Conservation (phyloP, 2,888 invertebrate genomes). For the Lypha dubia region DNA sequence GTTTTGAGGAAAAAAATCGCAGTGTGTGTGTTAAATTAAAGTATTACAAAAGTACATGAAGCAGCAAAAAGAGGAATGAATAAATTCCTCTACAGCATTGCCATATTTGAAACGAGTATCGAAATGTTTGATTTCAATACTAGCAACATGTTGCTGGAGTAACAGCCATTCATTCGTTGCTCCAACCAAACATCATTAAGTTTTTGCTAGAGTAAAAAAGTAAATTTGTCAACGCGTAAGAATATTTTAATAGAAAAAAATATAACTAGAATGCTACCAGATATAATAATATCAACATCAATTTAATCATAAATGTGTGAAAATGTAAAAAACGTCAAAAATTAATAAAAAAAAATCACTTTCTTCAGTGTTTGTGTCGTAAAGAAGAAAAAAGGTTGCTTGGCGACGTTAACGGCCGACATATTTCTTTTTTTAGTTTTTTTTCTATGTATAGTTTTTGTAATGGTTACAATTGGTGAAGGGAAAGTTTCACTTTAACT, state of each 20-base stretch:
- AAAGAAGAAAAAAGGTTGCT: conserved; percentile 61
- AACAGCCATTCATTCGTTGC: conserved; percentile 67
- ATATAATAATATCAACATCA: neutral
- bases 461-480: conserved; percentile 38
- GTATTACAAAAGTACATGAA: conserved; percentile 1
- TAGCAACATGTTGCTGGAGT: conserved; percentile 67
- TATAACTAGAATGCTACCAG: neutral
- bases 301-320: neutral
- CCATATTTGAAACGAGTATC: conserved; percentile 68
- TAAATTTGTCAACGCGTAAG: conserved; percentile 61
- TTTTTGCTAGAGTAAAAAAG: conserved; percentile 62
- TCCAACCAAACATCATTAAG: conserved; percentile 72
- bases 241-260: conserved; percentile 28
- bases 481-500: conserved; percentile 62
- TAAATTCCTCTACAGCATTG: conserved; percentile 71
- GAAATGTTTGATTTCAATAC: conserved; percentile 56
- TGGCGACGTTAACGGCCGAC: conserved; percentile 65
- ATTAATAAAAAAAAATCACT: too few species aligned
- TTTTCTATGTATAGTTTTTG: conserved; percentile 3
- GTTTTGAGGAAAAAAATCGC: neutral
- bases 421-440: conserved; percentile 40
- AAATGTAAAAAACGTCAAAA: neutral
- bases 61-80: conserved; percentile 47
- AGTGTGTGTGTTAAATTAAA: neutral
- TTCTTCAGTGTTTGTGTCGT: conserved; percentile 69